These are phyloP conservation scores for Gobio gobio DNA, from an alignment of 2,113 vertebrate species.

Conservation along the genomic window DNA sequence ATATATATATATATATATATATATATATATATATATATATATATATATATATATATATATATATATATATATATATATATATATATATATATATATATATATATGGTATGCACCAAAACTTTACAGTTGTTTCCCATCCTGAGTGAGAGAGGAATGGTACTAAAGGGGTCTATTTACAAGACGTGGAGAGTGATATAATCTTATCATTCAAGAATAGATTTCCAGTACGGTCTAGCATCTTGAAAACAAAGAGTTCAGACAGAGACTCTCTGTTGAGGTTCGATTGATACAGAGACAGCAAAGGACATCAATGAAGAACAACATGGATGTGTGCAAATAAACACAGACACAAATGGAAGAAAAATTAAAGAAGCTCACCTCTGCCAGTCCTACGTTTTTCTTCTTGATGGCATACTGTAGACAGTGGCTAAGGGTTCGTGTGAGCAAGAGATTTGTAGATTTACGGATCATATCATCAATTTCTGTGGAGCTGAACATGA, in stretches of 20 bases:
- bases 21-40: no score
- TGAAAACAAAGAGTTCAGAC: not conserved
- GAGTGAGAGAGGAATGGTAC: not conserved
- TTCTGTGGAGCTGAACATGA: slow-evolving; percentile 87
- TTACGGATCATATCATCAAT: slow-evolving; percentile 98
- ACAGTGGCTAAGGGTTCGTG: slow-evolving; percentile 91
- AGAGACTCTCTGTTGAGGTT: not conserved
- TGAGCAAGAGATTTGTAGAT: slow-evolving; percentile 93
- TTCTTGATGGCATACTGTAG: slow-evolving; percentile 95
- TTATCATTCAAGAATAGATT: not conserved
- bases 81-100: no score
- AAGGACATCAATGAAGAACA: slow-evolving; percentile 29
- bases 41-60: no score
- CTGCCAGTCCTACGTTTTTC: slow-evolving; percentile 91
- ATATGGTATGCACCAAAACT: no score
- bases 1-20: no score
- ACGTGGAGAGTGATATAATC: not conserved
- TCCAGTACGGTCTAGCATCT: not conserved
- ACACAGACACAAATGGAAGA: not conserved
- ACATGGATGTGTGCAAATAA: not conserved
- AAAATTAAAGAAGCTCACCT: slow-evolving; percentile 75
- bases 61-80: no score
- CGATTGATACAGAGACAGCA: not conserved
- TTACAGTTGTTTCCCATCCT: not conserved
- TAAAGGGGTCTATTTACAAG: not conserved